These are phyloP conservation scores for Zygogramma bicolorata DNA, from an alignment of 2,888 invertebrate species.

Conservation along the genomic window DNA sequence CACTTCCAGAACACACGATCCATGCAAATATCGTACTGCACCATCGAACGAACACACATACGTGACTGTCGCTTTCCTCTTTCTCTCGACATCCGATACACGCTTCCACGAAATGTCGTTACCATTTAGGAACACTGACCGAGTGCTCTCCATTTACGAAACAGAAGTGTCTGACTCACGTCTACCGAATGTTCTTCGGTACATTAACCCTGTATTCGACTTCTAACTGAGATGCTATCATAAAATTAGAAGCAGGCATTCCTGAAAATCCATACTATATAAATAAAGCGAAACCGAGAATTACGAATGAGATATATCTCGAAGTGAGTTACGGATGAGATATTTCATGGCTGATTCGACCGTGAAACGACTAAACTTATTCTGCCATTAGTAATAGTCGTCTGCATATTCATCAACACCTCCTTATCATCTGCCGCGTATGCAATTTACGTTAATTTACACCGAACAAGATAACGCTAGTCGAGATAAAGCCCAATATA, in stretches of 20 bases:
- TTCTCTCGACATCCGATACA: not conserved
- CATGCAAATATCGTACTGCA: not conserved
- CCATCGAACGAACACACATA: too few relatives aligned
- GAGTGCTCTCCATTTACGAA: conserved; percentile 26
- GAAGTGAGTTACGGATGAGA: not conserved
- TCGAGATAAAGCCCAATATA: not conserved
- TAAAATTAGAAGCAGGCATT: conserved; percentile 15
- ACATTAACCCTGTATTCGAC: conserved; percentile 30
- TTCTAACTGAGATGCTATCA: conserved; percentile 25
- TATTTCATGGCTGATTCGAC: not conserved
- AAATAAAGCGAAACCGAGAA: conserved; percentile 7
- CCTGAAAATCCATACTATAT: conserved; percentile 18
- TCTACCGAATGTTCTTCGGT: conserved; percentile 30
- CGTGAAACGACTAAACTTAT: not conserved
- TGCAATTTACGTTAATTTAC: not conserved
- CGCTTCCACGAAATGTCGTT: conserved; percentile 1
- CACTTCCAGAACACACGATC: not conserved
- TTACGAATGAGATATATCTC: conserved; percentile 1
- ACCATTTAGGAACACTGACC: conserved; percentile 10
- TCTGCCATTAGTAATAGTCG: not conserved
- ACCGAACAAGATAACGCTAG: not conserved
- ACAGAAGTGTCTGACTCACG: conserved; percentile 28
- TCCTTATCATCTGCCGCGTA: not conserved
- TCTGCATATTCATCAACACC: not conserved
- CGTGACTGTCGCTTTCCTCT: not conserved